Evolutionary conservation across 2,888 invertebrate genomes (phyloP), one percentile per base, ranked within the genome.

Genomic region (Gryllus longicercus): DNA sequence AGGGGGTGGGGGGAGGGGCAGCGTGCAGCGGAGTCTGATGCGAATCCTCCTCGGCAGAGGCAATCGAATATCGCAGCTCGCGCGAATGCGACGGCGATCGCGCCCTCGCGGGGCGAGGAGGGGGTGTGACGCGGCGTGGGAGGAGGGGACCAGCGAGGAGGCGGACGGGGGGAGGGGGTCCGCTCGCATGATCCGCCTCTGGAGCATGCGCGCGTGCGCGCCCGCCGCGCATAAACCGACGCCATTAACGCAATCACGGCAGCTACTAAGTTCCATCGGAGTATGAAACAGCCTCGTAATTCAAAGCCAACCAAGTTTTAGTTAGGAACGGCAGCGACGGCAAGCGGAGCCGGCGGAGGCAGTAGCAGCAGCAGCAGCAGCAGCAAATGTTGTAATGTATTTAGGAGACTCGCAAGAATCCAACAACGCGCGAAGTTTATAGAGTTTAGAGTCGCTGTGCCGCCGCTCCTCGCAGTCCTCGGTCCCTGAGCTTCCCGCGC

Each of bases 281-380:
- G 63, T 63, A 63, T 63, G 63, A 63, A 63, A 63, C 63, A 63
- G 63, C 63, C 63, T 63, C 63, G 63, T 63, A 63, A 63, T 63
- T n/a, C 63, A 63, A 63, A 63, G 63, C 63, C 63, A 63, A 63
- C 63, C 63, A 63, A 63, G 63, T 63, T 63, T 63, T 18, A 63
- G 63, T 63, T 63, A n/a, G n/a, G n/a, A 63, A n/a, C 63, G 63
- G 63, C 63, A n/a, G 38, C 38, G 38, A 38, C 38, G 38, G 38
- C 38, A 38, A 38, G 38, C 38, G 38, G 38, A 38, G 8, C 38
- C 38, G 38, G 38, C 38, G 38, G 38, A 38, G 14, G n/a, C 63
- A n/a, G n/a, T n/a, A n/a, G n/a, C n/a, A 63, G 63, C 63, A 63
- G 63, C 63, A n/a, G 63, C 5, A 18, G 63, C 63, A 63, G 38